Base-by-base conservation (phyloP, 1,140 invertebrate species). In the Armadillidium nasatum region DNA sequence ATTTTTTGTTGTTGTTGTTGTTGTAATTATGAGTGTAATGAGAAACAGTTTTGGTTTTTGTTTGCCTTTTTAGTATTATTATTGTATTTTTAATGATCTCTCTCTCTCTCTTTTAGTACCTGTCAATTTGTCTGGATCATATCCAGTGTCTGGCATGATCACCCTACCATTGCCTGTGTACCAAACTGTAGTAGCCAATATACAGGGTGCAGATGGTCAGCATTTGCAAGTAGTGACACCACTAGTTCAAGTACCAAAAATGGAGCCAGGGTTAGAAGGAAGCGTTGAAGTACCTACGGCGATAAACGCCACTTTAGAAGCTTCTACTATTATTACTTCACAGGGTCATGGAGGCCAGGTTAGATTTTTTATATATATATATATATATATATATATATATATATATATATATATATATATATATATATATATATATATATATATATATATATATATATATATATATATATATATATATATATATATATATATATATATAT, bases 141-240 rank as follows among this genome's bases (percentile, higher is more conserved):
- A 93, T 91, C 92, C 92, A 76, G 93, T 96, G 78, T 95, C 93
- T 82, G 94, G 95, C 67, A 95, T 97, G 85, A 95, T 98, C 82
- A 96, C 94, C 54, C 93, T 97, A 77, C 95, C 96, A 70, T 94
- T 97, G 50, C 94, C 93, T 75, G 95, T 97, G 92, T 98, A 97
- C 87, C 95, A 97, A 85, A 94, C 94, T 60, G 94, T 98, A 87
- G 93, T 96, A 82, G 93, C 94, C 33, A 95, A 94, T 84, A 94
- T 96, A 83, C 92, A 80, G 45, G 77, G 75, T 11, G 71, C 76
- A 11, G 81, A 81, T 72, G 79, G 80, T n/a, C 77, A 81, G 68
- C 78, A 81, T 33, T 80, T 83, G 45, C 81, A 83, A 72, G 82
- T 83, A 84, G 89, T 93, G 22, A 90, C 91, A 75, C 92, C 92